Conservation (phyloP, 2,797 vertebrate species). For the Poeciliopsis presidionis region DNA sequence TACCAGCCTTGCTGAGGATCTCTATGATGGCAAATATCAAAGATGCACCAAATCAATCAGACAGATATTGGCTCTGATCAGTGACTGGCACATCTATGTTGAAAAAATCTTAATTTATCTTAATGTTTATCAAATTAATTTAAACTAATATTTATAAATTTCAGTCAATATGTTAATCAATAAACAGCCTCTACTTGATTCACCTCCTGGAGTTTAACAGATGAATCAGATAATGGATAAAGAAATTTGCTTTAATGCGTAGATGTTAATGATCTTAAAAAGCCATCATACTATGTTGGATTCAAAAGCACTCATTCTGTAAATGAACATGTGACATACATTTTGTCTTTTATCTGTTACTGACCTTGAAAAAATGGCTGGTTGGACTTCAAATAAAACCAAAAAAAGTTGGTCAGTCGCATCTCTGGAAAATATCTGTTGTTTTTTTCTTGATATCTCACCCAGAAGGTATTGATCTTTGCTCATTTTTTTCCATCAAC, state of each 20-base stretch:
- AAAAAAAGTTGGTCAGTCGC: background rate
- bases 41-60: background rate
- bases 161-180: background rate
- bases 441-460: background rate
- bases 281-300: background rate
- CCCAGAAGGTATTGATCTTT: background rate
- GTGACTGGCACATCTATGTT: background rate
- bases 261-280: background rate
- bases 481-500: background rate
- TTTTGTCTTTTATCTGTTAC: background rate
- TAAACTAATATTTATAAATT: background rate
- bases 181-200: background rate
- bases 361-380: background rate
- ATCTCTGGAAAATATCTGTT: background rate
- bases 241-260: background rate
- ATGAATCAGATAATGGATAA: background rate
- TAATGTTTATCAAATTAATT: background rate
- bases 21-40: slow-evolving; percentile 3
- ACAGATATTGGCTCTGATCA: background rate
- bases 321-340: background rate
- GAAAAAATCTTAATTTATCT: background rate
- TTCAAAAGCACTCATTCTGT: background rate
- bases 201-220: background rate
- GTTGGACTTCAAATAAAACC: background rate
- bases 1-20: slow-evolving; percentile 22